These are phyloP conservation scores for Brevimyrus niger DNA, from an alignment of 2,113 vertebrate genomes.

Conservation along the genomic window DNA sequence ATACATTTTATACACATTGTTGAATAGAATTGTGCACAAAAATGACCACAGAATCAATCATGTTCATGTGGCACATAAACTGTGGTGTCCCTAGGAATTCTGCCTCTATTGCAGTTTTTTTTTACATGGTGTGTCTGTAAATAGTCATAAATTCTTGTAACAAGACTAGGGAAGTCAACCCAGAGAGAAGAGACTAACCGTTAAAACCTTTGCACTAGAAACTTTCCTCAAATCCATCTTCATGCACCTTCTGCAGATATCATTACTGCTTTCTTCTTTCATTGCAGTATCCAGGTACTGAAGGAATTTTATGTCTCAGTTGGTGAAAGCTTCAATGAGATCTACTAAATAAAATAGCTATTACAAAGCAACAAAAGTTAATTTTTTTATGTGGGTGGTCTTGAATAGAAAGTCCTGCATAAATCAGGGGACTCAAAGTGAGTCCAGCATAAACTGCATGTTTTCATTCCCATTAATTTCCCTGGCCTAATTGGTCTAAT, in stretches of 20 bases:
- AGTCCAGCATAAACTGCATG: not conserved
- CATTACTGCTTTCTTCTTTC: not conserved
- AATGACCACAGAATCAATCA: not conserved
- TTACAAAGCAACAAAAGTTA: not conserved
- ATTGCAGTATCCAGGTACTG: not conserved
- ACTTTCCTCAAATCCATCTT: not conserved
- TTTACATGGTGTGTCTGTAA: not conserved
- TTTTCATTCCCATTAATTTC: not conserved
- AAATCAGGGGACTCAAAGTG: not conserved
- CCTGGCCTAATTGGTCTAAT: slow-evolving; percentile 1
- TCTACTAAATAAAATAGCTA: not conserved
- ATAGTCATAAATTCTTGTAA: not conserved
- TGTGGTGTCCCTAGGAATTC: not conserved
- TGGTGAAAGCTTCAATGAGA: not conserved
- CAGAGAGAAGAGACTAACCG: not conserved
- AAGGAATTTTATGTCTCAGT: not conserved
- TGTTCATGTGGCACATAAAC: not conserved
- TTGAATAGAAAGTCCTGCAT: not conserved
- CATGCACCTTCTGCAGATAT: not conserved
- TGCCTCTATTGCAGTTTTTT: not conserved
- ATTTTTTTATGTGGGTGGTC: not conserved
- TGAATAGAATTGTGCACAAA: not conserved
- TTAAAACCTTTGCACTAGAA: not conserved
- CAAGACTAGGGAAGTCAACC: not conserved
- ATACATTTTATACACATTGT: not conserved